Base-by-base conservation (phyloP, 2,888 invertebrate genomes). In the Anagyrus pseudococci region DNA sequence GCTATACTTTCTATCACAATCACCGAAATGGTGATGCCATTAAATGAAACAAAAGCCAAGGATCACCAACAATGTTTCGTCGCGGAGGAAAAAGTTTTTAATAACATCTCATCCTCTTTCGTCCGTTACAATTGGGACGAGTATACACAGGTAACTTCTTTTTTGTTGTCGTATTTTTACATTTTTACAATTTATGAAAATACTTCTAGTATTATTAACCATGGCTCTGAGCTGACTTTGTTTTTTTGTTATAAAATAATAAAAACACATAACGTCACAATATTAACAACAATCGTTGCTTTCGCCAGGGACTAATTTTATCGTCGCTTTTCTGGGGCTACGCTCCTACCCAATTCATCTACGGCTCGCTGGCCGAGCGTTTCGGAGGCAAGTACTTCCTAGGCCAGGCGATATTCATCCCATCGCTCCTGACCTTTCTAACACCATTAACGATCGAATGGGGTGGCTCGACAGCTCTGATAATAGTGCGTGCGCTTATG, bases 261-360 rank as follows among this genome's bases (percentile, higher is more conserved):
- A 41, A n/a, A 41, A 17, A 41, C 4, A n/a, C n/a, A n/a, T 41
- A 41, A 41, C 4, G 41, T 33, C 47, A 1, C 44, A 48, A 47
- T 40, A n/a, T n/a, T 25, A 4, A 40, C 17, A 57, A 20, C 19
- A 23, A 4, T 8, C 23, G 47, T 26, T 25, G n/a, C n/a, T n/a
- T n/a, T n/a, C n/a, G n/a, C 1, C 15, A 48, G 78, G 92, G 92
- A 0, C 79, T 90, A 46, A 89, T 92, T 50, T 83, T 92, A 3
- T 88, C 89, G 56, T 86, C 90, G 0, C 92, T 92, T 81, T 92
- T 90, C 81, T 91, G 90, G 82, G 92, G 92, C 0, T 92, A 92
- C 78, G 87, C 91, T 1, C 68, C 90, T 1, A 90, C 91, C 0
- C 92, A 92, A 73, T 79, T 93, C 29, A 92, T 92, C 6, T 92